Evolutionary conservation across 2,797 vertebrate genomes (phyloP), one percentile per base, ranked within the genome.

Genomic region (Rhinatrema bivittatum): DNA sequence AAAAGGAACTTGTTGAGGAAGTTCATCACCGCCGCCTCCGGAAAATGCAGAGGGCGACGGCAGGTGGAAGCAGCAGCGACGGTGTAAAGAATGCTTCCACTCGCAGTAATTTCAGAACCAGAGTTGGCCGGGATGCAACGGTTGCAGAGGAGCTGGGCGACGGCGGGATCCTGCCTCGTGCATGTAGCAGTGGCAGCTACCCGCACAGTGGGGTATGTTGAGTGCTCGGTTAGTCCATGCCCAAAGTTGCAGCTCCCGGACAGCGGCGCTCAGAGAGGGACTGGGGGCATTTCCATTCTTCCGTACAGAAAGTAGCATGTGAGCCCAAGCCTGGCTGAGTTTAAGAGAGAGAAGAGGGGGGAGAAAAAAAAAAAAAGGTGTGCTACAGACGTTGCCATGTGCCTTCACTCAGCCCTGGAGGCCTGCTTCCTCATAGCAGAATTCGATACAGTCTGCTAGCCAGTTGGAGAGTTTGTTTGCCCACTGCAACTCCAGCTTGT

Each of bases 281-380:
- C 84, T 81, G 83, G 76, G 78, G 61, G 76, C 84, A 81, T 79
- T 37, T 84, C 86, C 85, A 87, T 88, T 81, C 88, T 85, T 83
- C 85, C 76, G 77, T 82, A 81, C 87, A 89, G 87, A 86, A 91
- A 90, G 88, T 87, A 86, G 73, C 87, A 83, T 79, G 84, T 78
- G 82, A 88, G 86, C 82, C 64, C 67, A 74, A 84, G 82, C 87
- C 86, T 86, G 88, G 75, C 81, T 54, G 74, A 82, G 86, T 91
- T 91, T 88, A 91, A 93, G 88, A 87, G 80, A 82, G 46, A 53
- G 52, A 65, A 39, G 53, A 25, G 46, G 25, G 47, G 47, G 66
- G 23, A 49, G 49, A 54, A 60, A 62, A 55, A 62, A n/a, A 37
- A 29, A 40, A 24, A 16, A 44, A 39, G 48, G 35, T 54, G 28